These are phyloP conservation scores for Laticauda laticaudata DNA, from an alignment of 2,113 vertebrate species.

Conservation along the genomic window DNA sequence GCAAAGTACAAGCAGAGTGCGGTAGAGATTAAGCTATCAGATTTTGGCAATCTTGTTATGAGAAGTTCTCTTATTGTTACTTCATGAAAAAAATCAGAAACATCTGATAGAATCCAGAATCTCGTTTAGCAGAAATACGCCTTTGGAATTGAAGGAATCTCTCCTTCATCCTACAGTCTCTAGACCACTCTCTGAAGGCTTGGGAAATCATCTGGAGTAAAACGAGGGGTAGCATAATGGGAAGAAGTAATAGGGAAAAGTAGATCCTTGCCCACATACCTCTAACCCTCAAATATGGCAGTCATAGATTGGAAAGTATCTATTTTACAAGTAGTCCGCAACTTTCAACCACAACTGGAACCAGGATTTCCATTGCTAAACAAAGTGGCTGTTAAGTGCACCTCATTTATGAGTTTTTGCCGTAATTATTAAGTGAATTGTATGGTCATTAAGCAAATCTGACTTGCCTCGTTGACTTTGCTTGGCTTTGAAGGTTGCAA, in stretches of 20 bases:
- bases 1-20: not conserved
- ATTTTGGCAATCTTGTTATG: not conserved
- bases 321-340: not conserved
- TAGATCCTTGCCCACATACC: not conserved
- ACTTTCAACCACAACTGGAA: not conserved
- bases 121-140: not conserved
- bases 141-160: not conserved
- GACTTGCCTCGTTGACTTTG: not conserved
- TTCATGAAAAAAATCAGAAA: not conserved
- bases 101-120: not conserved
- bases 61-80: not conserved
- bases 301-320: not conserved
- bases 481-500: not conserved
- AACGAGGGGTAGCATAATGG: not conserved
- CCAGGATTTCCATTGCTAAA: not conserved
- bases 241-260: not conserved
- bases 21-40: not conserved
- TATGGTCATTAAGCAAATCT: not conserved
- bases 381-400: not conserved
- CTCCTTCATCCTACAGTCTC: not conserved
- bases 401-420: not conserved
- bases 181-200: not conserved
- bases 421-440: not conserved
- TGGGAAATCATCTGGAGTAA: not conserved
- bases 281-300: not conserved